Evolutionary conservation across 1,140 invertebrate species (phyloP).

Genomic region (Calycopis cecrops): DNA sequence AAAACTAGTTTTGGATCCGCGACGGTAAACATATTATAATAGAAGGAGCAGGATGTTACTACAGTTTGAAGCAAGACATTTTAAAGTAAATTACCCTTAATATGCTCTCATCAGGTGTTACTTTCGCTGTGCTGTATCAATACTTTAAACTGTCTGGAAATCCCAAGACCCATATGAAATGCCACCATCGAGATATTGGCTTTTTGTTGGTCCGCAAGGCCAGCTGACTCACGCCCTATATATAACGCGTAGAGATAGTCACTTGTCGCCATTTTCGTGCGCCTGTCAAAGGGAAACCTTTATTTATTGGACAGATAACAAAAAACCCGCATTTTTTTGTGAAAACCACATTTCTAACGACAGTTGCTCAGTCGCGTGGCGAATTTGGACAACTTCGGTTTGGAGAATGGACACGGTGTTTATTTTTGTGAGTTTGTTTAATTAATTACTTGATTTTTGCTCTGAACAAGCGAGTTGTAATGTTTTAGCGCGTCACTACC

Average conservation of each 20-base stretch:
- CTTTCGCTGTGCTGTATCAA: too few species aligned
- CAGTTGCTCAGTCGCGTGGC: not conserved
- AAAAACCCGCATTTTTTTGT: slow-evolving; percentile 27
- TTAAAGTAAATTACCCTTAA: too few species aligned
- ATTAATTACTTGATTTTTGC: too few species aligned
- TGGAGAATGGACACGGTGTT: not conserved
- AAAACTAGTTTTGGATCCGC: too few species aligned
- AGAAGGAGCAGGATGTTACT: too few species aligned
- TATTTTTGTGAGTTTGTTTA: not conserved
- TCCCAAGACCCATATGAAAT: not conserved
- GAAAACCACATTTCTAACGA: not conserved
- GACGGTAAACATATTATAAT: too few species aligned
- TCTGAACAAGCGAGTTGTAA: too few species aligned
- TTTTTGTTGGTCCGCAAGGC: too few species aligned
- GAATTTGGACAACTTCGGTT: not conserved
- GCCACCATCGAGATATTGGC: not conserved
- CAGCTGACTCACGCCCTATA: slow-evolving; percentile 14
- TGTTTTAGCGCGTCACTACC: too few species aligned
- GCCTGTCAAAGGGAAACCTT: slow-evolving; percentile 18
- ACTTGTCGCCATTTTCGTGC: slow-evolving; percentile 20
- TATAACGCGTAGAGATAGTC: slow-evolving; percentile 21
- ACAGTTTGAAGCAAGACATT: too few species aligned
- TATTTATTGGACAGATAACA: slow-evolving; percentile 18
- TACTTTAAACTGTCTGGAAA: too few species aligned
- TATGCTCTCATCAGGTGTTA: too few species aligned